Conservation (phyloP, 2,113 vertebrate species). For the Catharus minimus region DNA sequence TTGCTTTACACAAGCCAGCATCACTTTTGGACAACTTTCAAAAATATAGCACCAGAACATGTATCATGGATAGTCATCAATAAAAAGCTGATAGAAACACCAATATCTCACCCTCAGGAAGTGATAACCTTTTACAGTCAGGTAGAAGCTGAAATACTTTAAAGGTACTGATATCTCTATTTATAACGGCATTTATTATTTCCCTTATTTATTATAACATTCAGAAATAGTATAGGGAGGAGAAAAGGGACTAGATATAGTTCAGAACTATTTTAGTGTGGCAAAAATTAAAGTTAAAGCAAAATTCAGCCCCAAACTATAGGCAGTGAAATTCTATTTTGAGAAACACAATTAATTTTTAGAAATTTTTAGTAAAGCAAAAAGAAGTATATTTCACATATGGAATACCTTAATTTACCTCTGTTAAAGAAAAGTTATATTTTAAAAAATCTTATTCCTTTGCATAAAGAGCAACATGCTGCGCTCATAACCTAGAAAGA, state of each 20-base stretch:
- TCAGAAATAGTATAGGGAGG: background rate
- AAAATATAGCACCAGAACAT: background rate
- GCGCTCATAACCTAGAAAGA: background rate
- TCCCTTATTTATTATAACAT: background rate
- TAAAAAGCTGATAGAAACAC: background rate
- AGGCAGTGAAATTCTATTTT: background rate
- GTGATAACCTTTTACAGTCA: background rate
- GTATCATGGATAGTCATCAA: background rate
- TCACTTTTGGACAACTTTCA: background rate
- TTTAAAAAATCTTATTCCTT: background rate
- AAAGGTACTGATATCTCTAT: background rate
- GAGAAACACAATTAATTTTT: background rate
- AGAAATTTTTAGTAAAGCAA: background rate
- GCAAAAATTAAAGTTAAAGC: background rate
- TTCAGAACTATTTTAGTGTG: background rate
- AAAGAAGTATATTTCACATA: background rate
- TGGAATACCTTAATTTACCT: background rate
- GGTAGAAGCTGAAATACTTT: background rate
- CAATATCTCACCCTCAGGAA: background rate
- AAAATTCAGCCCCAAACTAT: background rate
- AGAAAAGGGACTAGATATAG: fast-evolving
- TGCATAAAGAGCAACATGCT: background rate
- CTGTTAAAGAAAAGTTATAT: background rate
- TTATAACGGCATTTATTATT: background rate
- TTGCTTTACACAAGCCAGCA: background rate